Evolutionary conservation across 2,888 invertebrate genomes (phyloP).

Genomic region (Auanema freiburgensis): DNA sequence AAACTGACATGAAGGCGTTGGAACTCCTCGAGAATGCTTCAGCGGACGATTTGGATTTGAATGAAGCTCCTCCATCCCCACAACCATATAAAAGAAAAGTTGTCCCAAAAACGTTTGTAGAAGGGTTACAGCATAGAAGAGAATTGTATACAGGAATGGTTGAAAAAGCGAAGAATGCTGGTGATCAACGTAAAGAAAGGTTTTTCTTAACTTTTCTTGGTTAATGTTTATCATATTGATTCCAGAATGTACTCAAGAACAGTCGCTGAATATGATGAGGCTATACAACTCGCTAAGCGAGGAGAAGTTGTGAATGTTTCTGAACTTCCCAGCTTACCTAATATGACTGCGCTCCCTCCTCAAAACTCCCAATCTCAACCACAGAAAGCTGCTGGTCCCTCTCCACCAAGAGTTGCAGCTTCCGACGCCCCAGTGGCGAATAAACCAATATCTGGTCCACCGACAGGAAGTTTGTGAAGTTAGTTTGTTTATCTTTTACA

Average conservation of each 20-base stretch:
- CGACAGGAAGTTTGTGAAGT: slow-evolving; percentile 12
- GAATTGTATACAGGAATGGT: slow-evolving; percentile 43
- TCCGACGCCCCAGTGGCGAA: not conserved
- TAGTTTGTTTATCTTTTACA: no score
- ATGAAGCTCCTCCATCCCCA: slow-evolving; percentile 55
- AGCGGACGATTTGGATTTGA: slow-evolving; percentile 50
- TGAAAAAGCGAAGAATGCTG: slow-evolving; percentile 41
- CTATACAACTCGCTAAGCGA: slow-evolving; percentile 33
- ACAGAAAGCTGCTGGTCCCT: not conserved
- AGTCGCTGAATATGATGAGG: slow-evolving; percentile 49
- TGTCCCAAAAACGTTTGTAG: slow-evolving; percentile 27
- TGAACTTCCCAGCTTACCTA: slow-evolving; percentile 48
- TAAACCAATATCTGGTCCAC: slow-evolving; percentile 11
- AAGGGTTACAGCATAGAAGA: slow-evolving; percentile 39
- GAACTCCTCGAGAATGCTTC: slow-evolving; percentile 34
- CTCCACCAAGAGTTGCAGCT: slow-evolving; percentile 5
- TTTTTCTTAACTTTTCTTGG: slow-evolving; percentile 1
- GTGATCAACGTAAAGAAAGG: slow-evolving; percentile 47
- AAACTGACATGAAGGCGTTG: slow-evolving; percentile 31
- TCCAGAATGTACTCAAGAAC: slow-evolving; percentile 48
- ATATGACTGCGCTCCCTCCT: slow-evolving; percentile 41
- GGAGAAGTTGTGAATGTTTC: slow-evolving; percentile 37
- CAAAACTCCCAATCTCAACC: slow-evolving; percentile 20
- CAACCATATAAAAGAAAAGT: slow-evolving; percentile 44
- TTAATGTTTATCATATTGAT: slow-evolving; percentile 4